phyloP scores from a whole-genome alignment of 1,140 invertebrate species.

The Zaprionus davidi region DNA sequence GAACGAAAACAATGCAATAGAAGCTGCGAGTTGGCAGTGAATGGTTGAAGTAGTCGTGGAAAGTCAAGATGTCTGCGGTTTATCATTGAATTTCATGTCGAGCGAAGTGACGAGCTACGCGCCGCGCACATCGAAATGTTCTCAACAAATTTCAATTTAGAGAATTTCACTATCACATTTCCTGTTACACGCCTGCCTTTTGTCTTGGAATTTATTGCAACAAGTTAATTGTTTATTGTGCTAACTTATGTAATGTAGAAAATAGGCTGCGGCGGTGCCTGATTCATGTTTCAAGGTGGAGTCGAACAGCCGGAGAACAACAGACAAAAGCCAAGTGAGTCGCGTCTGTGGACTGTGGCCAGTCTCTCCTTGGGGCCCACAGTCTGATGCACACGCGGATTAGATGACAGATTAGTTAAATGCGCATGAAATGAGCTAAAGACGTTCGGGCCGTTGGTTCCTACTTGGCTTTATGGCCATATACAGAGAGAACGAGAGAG shows the following conservation, averaged over 20 bases:
- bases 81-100: slow-evolving; percentile 48
- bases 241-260: slow-evolving; percentile 57
- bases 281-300: slow-evolving; percentile 37
- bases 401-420: slow-evolving; percentile 82
- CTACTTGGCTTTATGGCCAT: slow-evolving; percentile 56
- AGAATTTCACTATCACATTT: slow-evolving; percentile 64
- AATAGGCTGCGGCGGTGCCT: background rate
- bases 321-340: slow-evolving; percentile 2
- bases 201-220: slow-evolving; percentile 51
- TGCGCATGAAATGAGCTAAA: slow-evolving; percentile 75
- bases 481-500: slow-evolving; percentile 11
- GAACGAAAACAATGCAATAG: slow-evolving; percentile 32
- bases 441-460: slow-evolving; percentile 39
- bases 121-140: slow-evolving; percentile 52
- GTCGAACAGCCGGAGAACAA: slow-evolving; percentile 9
- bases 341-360: background rate
- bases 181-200: slow-evolving; percentile 37
- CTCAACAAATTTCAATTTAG: slow-evolving; percentile 52
- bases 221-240: slow-evolving; percentile 70
- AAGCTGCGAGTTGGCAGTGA: slow-evolving; percentile 10
- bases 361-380: slow-evolving; percentile 47
- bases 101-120: slow-evolving; percentile 25
- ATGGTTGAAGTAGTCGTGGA: slow-evolving; percentile 15
- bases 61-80: slow-evolving; percentile 53
- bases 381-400: slow-evolving; percentile 65